Evolutionary conservation across 2,888 invertebrate genomes (phyloP), one percentile per base, ranked within the genome.

Genomic region (Idaea straminata): DNA sequence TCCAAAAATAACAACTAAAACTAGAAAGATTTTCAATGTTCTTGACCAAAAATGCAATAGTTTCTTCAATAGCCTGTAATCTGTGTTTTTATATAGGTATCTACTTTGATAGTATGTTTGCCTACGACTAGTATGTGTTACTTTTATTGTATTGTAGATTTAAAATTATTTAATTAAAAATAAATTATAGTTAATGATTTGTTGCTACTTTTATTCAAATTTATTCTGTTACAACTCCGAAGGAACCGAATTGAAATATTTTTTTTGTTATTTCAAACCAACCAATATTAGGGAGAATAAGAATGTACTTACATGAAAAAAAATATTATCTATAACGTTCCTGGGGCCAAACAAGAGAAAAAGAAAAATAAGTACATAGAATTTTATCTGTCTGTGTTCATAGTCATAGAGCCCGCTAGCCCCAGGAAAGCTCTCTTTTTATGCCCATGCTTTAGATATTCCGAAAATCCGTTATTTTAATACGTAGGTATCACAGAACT

Each of bases 111-210:
- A 47, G 47, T 47, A 47, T 47, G 13, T 13, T 47, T 13, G 47
- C 10, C 47, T 47, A 10, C 7, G 47, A 47, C 47, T 47, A 47
- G 47, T 13, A 7, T 10, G 5, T 34, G 13, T 47, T 47, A 25
- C 25, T 25, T 25, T 47, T 13, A 13, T 47, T 47, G 25, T 61
- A 47, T 47, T 61, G 65, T 68, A 66, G 63, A 61, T 38, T 38
- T 60, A 47, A 69, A 65, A 65, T 72, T 58, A 61, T 66, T 47
- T 47, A 47, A 47, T 47, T 47, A 13, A 13, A 47, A 36, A 10
- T 47, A 47, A 47, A 47, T 13, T 47, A 47, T 13, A 47, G 10
- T 5, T 47, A 4, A 47, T 47, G 10, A 47, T 47, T 47, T 47
- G 47, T 47, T 47, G 7, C 13, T 47, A 36, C 6, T 36, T 36